A percentile compares a stretch with the other conserved stretches of the same genome.
These are phyloP conservation scores for Anthopleura sola DNA, from an alignment of 64 coral and sea anemone genomes.

Conservation along the genomic window DNA sequence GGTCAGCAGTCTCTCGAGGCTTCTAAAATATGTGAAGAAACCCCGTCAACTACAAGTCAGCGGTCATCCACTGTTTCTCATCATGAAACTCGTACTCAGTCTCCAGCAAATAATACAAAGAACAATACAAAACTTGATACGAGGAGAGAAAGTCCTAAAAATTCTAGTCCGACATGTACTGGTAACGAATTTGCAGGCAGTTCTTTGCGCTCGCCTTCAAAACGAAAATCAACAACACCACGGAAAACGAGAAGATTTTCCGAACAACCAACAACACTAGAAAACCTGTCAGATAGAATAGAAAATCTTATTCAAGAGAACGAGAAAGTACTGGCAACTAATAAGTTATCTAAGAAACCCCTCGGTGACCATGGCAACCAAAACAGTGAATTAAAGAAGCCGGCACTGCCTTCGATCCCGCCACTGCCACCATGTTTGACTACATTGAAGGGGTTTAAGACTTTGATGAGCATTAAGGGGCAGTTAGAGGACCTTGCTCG, in stretches of 20 bases:
- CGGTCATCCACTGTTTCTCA: neutral
- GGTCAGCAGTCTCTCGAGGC: neutral
- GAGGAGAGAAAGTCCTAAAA: neutral
- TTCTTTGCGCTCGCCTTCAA: neutral
- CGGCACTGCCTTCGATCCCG: constrained; percentile 38
- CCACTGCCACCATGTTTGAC: constrained; percentile 74
- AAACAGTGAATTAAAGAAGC: neutral
- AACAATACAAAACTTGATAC: neutral
- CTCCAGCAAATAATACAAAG: neutral
- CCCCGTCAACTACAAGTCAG: neutral
- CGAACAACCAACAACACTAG: neutral
- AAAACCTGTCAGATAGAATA: neutral
- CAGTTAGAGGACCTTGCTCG: constrained; percentile 28
- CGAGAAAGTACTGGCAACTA: neutral
- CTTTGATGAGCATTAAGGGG: constrained; percentile 30
- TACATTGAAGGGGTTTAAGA: constrained; percentile 61
- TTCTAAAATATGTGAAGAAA: neutral
- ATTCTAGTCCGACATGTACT: neutral
- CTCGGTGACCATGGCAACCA: neutral
- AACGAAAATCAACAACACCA: neutral
- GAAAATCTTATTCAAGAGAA: neutral
- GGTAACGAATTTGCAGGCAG: neutral
- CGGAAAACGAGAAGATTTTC: neutral
- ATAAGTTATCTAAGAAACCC: neutral
- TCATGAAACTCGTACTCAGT: neutral